Percentiles rank a stretch among this genome's conserved stretches.
These are phyloP conservation scores for Eutolmus rufibarbis DNA, from an alignment of 2,888 invertebrate species.

Conservation along the genomic window DNA sequence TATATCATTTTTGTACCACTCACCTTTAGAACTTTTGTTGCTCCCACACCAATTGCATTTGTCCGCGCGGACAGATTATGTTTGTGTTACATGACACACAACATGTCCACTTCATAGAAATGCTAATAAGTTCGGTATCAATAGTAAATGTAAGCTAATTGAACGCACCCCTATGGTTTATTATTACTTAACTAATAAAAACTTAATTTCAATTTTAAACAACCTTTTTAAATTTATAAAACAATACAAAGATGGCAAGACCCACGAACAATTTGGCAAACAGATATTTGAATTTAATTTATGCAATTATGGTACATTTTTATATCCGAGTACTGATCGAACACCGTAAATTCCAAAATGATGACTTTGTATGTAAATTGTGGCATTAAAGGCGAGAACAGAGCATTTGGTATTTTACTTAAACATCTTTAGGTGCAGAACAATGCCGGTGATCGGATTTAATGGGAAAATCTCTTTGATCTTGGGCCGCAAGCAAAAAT, in stretches of 20 bases:
- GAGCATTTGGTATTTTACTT: not conserved
- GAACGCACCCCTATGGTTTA: not conserved
- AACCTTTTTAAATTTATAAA: not conserved
- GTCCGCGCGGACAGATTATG: not conserved
- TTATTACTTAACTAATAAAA: not conserved
- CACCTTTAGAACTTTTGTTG: slow-evolving; percentile 9
- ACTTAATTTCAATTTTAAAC: not conserved
- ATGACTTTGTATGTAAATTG: not conserved
- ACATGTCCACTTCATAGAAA: not conserved
- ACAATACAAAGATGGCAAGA: not conserved
- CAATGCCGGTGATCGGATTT: not conserved
- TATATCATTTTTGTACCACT: slow-evolving; percentile 22
- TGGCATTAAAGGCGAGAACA: not conserved
- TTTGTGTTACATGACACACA: not conserved
- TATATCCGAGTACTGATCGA: not conserved
- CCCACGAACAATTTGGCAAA: not conserved
- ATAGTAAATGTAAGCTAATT: not conserved
- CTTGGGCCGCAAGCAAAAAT: not conserved
- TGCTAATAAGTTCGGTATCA: not conserved
- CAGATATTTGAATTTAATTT: not conserved
- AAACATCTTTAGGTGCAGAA: not conserved
- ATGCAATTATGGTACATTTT: not conserved
- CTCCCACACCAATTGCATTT: not conserved
- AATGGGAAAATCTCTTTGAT: not conserved
- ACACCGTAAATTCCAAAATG: not conserved